These are phyloP conservation scores for Sarcophilus harrisii DNA, from an alignment of 2,797 vertebrate genomes.

Conservation along the genomic window DNA sequence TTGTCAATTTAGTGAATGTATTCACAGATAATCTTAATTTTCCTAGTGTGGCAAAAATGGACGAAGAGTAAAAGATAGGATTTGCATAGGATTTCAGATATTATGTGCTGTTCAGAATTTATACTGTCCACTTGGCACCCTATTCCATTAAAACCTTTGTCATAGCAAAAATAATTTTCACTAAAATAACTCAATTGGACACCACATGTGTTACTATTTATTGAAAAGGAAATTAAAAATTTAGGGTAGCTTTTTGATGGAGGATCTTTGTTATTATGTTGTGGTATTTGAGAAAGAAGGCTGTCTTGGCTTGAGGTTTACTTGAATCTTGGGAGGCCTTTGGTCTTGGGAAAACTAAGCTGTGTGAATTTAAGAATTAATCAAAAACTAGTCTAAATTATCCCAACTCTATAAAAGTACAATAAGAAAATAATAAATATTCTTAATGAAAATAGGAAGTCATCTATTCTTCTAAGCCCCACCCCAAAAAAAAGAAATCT, in stretches of 20 bases:
- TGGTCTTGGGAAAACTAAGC: too few relatives aligned
- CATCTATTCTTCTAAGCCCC: neutral
- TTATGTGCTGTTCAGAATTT: rapidly evolving
- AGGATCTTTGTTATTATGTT: neutral
- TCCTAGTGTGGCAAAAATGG: neutral
- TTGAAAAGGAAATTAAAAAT: neutral
- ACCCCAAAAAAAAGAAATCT: neutral
- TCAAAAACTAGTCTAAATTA: too few relatives aligned
- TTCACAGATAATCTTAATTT: neutral
- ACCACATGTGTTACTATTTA: neutral
- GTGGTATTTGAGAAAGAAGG: neutral
- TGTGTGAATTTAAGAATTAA: too few relatives aligned
- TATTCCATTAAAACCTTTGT: too few relatives aligned
- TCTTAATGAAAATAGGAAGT: neutral
- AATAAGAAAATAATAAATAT: neutral
- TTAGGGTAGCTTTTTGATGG: neutral
- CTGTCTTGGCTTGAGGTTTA: neutral
- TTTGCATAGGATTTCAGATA: neutral
- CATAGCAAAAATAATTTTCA: neutral
- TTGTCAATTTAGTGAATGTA: neutral
- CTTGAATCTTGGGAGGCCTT: too few relatives aligned
- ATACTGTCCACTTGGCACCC: neutral
- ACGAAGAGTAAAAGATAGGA: constrained; percentile 3
- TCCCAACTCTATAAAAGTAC: neutral
- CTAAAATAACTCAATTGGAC: neutral